Evolutionary conservation across 1,140 invertebrate genomes (phyloP), one percentile per base, ranked within the genome.

Genomic region (Heliconius nattereri): DNA sequence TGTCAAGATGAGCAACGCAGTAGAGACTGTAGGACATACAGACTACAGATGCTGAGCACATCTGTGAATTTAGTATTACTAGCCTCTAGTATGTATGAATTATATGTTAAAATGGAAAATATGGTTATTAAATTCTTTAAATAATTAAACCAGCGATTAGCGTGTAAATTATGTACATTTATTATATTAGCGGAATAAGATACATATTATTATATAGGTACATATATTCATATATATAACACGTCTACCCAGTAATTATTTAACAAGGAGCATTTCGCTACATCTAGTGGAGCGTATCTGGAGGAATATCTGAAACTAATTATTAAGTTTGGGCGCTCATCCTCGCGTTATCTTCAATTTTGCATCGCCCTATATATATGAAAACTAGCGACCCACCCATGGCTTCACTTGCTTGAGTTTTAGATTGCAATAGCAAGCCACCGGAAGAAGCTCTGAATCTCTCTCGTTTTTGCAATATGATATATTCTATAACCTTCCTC

Each of bases 301-400:
- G 57, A 35, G 57, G 70, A 73, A 66, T 78, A 54, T 78, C 76
- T 78, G 45, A 72, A 78, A 78, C 45, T 78, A 78, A 78, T 78
- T 78, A 78, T 29, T 72, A 72, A 78, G 70, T 78, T 78, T 78
- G 29, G 19, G 70, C 26, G 71, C 70, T 54, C 35, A 78, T 78
- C 70, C 37, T 11, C 72, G 29, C 26, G 45, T 57, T 78, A 78
- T 78, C 76, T 71, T 54, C 70, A 72, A 78, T 71, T 72, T 78
- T 71, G 60, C 60, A 66, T 66, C 60, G 5, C 60, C 23, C 60
- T 66, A 29, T 29, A 66, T 26, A 66, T 26, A 66, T n/a, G 40
- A 23, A 57, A 3, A 57, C 49, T 52, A 6, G 49, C 16, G 6
- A 52, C 49, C 16, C 7, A 7, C 6, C 49, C 49, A 7, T 7